Conservation (phyloP, 2,797 vertebrate genomes). For the Mionectes olivaceus region DNA sequence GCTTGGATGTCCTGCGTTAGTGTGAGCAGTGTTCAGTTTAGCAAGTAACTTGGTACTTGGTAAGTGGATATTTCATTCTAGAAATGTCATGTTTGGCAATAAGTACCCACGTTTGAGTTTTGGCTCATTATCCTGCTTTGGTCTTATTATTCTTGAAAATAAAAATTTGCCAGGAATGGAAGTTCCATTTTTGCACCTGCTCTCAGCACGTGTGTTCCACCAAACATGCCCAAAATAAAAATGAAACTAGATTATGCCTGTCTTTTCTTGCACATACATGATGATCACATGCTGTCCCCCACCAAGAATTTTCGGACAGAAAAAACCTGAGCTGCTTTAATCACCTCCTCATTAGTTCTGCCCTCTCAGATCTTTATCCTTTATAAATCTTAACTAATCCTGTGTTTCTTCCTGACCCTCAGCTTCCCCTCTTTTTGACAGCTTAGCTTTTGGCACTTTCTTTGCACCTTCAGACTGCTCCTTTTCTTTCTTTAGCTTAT, state of each 20-base stretch:
- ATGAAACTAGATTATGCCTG: background rate
- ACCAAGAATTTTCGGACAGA: background rate
- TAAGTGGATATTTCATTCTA: background rate
- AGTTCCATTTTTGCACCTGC: background rate
- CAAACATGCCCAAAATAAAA: background rate
- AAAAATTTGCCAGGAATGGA: background rate
- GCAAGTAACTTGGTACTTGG: background rate
- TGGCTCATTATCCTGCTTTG: background rate
- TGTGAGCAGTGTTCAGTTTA: background rate
- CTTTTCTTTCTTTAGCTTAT: constrained; percentile 11
- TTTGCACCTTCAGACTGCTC: constrained; percentile 9
- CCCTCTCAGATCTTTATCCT: background rate
- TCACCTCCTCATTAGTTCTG: background rate
- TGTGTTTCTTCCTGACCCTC: background rate
- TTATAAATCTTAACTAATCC: background rate
- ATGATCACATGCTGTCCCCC: background rate
- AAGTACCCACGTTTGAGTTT: background rate
- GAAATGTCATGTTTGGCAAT: background rate
- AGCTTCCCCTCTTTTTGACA: background rate
- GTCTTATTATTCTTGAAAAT: background rate
- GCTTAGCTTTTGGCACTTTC: background rate
- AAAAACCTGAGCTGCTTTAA: background rate
- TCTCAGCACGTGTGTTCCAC: background rate
- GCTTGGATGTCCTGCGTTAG: background rate
- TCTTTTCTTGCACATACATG: background rate